These are phyloP conservation scores for Drosophila neocordata DNA, from an alignment of 1,140 invertebrate species.

Conservation along the genomic window DNA sequence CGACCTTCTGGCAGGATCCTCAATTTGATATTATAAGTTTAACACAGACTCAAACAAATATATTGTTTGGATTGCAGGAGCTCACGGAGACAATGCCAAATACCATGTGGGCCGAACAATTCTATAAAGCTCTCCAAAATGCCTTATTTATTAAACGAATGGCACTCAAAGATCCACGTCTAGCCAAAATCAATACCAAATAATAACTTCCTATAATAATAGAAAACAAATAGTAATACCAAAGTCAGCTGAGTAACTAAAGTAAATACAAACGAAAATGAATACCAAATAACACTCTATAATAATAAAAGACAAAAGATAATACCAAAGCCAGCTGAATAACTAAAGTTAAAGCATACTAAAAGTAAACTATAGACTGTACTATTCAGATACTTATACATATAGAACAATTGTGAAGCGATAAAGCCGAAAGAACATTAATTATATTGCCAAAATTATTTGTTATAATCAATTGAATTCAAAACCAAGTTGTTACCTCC, in stretches of 20 bases:
- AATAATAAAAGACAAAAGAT: not conserved
- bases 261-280: not conserved
- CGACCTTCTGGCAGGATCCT: conserved; percentile 37
- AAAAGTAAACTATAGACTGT: too few species aligned
- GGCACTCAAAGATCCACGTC: not conserved
- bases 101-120: conserved; percentile 13
- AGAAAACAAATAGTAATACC: not conserved
- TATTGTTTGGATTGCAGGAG: conserved; percentile 46
- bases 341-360: not conserved
- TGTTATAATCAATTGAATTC: too few species aligned
- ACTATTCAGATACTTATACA: too few species aligned
- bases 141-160: conserved; percentile 33
- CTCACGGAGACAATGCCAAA: conserved; percentile 19
- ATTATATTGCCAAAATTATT: too few species aligned
- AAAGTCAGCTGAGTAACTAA: not conserved
- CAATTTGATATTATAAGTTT: conserved; percentile 21
- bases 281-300: not conserved
- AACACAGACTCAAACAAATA: conserved; percentile 46
- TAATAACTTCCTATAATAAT: not conserved
- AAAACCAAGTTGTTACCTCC: too few species aligned
- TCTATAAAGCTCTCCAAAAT: conserved; percentile 26
- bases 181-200: not conserved
- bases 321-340: not conserved
- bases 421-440: too few species aligned
- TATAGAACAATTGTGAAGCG: too few species aligned